Evolutionary conservation across 2,113 vertebrate genomes (phyloP).

Genomic region (Hemiprocne comata): DNA sequence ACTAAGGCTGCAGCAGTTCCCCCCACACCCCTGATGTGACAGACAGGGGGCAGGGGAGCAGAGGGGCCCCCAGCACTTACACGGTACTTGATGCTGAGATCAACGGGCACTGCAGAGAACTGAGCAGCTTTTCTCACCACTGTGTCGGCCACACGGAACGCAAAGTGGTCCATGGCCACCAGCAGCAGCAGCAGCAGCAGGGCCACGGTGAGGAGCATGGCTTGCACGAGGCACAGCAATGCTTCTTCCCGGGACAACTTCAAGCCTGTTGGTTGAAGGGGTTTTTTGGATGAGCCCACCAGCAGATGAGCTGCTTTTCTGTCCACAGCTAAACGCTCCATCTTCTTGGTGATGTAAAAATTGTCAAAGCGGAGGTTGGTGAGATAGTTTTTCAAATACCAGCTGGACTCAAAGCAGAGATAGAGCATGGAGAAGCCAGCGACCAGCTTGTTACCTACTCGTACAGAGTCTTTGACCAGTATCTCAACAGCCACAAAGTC

Average conservation of each 20-base stretch:
- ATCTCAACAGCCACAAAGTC: slow-evolving; percentile 78
- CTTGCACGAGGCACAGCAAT: slow-evolving; percentile 68
- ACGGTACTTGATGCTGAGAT: slow-evolving; percentile 77
- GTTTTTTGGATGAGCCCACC: slow-evolving; percentile 43
- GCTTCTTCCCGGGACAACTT: slow-evolving; percentile 80
- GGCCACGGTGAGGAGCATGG: slow-evolving; percentile 78
- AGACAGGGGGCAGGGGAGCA: rapidly evolving
- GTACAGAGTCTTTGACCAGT: slow-evolving; percentile 49
- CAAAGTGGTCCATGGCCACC: slow-evolving; percentile 78
- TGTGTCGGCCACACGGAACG: slow-evolving; percentile 76
- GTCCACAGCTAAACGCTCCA: slow-evolving; percentile 44
- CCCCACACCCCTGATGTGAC: neutral
- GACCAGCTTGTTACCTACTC: slow-evolving; percentile 74
- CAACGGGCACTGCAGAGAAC: slow-evolving; percentile 77
- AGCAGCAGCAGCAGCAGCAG: slow-evolving; percentile 74
- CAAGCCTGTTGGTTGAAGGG: slow-evolving; percentile 57
- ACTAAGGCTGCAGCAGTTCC: neutral
- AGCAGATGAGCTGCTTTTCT: slow-evolving; percentile 42
- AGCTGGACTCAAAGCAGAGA: slow-evolving; percentile 78
- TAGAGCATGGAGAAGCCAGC: slow-evolving; percentile 78
- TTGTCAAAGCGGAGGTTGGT: slow-evolving; percentile 87
- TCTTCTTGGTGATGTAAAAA: slow-evolving; percentile 71
- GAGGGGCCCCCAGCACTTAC: slow-evolving; percentile 62
- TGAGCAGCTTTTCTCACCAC: slow-evolving; percentile 74
- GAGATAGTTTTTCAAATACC: slow-evolving; percentile 87